Evolutionary conservation across 2,888 invertebrate species (phyloP).

Genomic region (Latrodectus hesperus): DNA sequence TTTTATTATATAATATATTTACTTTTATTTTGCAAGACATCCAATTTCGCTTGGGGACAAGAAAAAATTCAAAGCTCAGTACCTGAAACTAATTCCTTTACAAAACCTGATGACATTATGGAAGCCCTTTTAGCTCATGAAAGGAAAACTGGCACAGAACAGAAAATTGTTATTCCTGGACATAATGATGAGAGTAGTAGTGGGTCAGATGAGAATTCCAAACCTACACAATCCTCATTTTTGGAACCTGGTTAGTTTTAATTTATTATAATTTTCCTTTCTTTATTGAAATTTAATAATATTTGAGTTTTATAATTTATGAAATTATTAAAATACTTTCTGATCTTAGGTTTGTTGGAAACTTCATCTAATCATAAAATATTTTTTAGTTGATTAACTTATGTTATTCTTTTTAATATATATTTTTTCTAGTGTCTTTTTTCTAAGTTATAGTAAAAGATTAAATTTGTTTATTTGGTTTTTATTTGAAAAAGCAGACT

Average conservation of each 20-base stretch:
- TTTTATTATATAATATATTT: neutral
- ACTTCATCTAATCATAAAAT: too few species aligned
- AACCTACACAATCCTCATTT: constrained; percentile 72
- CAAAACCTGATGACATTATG: constrained; percentile 87
- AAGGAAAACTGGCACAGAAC: constrained; percentile 79
- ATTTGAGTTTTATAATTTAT: too few species aligned
- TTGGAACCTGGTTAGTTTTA: constrained; percentile 31
- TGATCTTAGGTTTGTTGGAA: too few species aligned
- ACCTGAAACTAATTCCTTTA: constrained; percentile 34
- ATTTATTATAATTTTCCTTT: neutral
- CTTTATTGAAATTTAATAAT: too few species aligned
- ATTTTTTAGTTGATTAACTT: too few species aligned
- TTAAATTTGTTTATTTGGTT: too few species aligned
- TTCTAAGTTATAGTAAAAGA: too few species aligned
- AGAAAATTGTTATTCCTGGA: constrained; percentile 70
- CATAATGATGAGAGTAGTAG: constrained; percentile 80
- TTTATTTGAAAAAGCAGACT: too few species aligned
- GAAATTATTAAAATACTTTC: too few species aligned
- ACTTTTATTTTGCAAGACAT: constrained; percentile 21
- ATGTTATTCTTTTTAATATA: too few species aligned
- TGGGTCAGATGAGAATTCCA: constrained; percentile 84
- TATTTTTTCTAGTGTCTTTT: too few species aligned
- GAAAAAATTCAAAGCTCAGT: constrained; percentile 11
- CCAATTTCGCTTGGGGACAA: constrained; percentile 52
- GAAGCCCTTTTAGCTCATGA: constrained; percentile 92